phyloP scores from a whole-genome alignment of 2,888 invertebrate species.

The Synergus umbraculus region DNA sequence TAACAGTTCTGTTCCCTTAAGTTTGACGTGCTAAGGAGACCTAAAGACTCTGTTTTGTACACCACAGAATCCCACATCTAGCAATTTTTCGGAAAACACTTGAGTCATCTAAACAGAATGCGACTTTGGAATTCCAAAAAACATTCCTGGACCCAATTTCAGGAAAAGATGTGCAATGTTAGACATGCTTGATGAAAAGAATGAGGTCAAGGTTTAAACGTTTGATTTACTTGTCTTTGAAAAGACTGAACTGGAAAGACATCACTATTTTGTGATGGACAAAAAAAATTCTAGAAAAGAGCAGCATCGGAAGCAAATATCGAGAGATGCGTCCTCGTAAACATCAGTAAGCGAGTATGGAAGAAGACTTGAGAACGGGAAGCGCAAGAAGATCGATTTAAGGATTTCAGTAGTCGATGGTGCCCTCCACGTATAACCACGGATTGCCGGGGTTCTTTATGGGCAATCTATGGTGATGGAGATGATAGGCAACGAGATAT shows the following conservation, averaged over 20 bases:
- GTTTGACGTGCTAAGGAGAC: constrained; percentile 66
- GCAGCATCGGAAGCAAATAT: not conserved
- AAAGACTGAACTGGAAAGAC: not conserved
- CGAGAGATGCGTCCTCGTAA: constrained; percentile 49
- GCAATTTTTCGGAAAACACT: constrained; percentile 24
- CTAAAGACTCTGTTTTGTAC: constrained; percentile 71
- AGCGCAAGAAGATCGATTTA: constrained; percentile 62
- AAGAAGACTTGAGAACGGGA: constrained; percentile 52
- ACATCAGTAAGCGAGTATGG: constrained; percentile 53
- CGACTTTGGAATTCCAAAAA: not conserved
- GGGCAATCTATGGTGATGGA: constrained; percentile 78
- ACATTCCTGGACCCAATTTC: not conserved
- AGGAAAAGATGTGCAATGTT: constrained; percentile 12
- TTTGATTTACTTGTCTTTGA: not conserved
- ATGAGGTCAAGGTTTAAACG: not conserved
- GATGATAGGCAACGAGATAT: constrained; percentile 77
- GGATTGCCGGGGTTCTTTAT: constrained; percentile 76
- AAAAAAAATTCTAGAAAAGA: not conserved
- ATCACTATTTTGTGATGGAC: not conserved
- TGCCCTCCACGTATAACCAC: constrained; percentile 73
- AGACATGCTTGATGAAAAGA: not conserved
- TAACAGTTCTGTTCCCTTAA: not conserved
- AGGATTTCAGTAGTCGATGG: constrained; percentile 64
- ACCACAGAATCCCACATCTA: constrained; percentile 27
- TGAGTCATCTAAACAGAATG: constrained; percentile 31